Evolutionary conservation across 2,113 vertebrate genomes (phyloP), one percentile per base, ranked within the genome.

Genomic region (Brienomyrus longianalis): DNA sequence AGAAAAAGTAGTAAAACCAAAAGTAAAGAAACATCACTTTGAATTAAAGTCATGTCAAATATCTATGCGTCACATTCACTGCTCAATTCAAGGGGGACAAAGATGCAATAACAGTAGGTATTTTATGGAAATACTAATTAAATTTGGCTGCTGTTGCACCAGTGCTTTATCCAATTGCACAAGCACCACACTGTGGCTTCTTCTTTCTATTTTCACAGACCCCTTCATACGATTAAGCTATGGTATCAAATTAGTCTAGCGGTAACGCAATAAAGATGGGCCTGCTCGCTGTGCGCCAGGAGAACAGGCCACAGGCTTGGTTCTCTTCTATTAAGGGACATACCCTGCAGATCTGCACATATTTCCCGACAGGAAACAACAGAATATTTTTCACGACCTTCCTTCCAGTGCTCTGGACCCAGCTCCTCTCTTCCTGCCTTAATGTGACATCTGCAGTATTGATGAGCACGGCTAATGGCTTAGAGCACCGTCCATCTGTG

Each of bases 91-190:
- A 74, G 43, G 3, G 43, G 23, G 23, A 66, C 56, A 70, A 43
- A 54, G 23, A 9, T 50, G 13, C 23, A 66, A 74, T 35, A 88
- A 48, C 88, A 77, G 62, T n/a, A 35, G 59, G 3, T 27, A 62
- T 74, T 88, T 74, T 21, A 62, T 59, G 66, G 59, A 50, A 43
- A 74, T 35, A 59, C 59, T 50, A 50, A 77, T 88, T 88, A 48
- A 70, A 88, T 74, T 74, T 74, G 27, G 59, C 62, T 48, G 87
- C 47, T 88, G 87, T 74, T 88, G 62, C 87, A 88, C 47, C 62
- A 74, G 45, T 31, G 62, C 62, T 74, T 80, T 31, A 70, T 59
- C n/a, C 27, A 51, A 74, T 74, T 77, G 87, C 87, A 47, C 56
- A 17, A 48, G 45, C 45, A 27, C 47, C 62, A 31, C 23, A 48